A percentile compares a stretch with the other conserved stretches of the same genome.
These are phyloP conservation scores for Acronicta aceris DNA, from an alignment of 2,888 invertebrate species.

Conservation along the genomic window DNA sequence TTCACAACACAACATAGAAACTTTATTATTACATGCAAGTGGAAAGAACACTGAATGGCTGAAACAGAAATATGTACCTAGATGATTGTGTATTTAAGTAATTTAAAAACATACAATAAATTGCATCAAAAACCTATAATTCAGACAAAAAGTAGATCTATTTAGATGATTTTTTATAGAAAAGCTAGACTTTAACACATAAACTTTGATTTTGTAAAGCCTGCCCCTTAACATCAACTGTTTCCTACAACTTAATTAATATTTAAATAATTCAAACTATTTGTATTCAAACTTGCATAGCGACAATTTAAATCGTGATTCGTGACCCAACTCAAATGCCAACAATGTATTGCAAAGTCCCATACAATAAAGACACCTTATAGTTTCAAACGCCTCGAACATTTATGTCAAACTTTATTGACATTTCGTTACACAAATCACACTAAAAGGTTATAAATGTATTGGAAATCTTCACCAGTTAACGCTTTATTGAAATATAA, in stretches of 20 bases:
- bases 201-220: too few species aligned
- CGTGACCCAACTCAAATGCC: conserved; percentile 65
- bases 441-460: conserved; percentile 40
- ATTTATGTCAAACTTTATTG: conserved; percentile 45
- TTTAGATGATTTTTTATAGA: too few species aligned
- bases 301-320: conserved; percentile 58
- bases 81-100: too few species aligned
- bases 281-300: conserved; percentile 48
- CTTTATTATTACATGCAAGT: too few species aligned
- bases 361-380: conserved; percentile 36
- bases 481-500: conserved; percentile 14
- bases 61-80: too few species aligned
- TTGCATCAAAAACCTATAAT: too few species aligned
- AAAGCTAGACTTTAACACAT: too few species aligned
- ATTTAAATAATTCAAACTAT: conserved; percentile 37
- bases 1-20: conserved; percentile 2
- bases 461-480: conserved; percentile 19
- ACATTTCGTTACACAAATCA: conserved; percentile 47
- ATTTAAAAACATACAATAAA: too few species aligned
- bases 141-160: too few species aligned
- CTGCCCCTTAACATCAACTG: not conserved
- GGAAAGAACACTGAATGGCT: too few species aligned
- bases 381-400: conserved; percentile 33
- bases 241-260: conserved; percentile 19
- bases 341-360: conserved; percentile 50